phyloP scores from a whole-genome alignment of 2,797 vertebrate genomes.

The Hemibagrus guttatus region DNA sequence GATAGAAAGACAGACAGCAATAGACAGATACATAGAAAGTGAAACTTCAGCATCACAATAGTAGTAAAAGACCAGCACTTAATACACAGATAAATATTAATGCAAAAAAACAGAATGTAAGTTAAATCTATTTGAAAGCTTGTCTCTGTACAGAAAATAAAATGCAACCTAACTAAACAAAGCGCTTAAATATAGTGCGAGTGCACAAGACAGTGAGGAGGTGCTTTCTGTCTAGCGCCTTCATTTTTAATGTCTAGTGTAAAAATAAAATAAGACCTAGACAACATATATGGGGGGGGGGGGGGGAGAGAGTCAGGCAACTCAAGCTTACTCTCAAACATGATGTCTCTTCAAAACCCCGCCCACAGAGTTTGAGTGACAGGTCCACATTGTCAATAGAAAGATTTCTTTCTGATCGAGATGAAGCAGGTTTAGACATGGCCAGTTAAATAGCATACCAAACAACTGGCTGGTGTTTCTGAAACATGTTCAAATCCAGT shows the following conservation, averaged over 20 bases:
- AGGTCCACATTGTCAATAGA: background rate
- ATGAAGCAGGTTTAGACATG: background rate
- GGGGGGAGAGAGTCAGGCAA: background rate
- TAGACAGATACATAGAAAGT: background rate
- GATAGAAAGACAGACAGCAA: too few relatives aligned
- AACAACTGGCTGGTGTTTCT: background rate
- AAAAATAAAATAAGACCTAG: background rate
- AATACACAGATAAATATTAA: background rate
- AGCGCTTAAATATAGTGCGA: background rate
- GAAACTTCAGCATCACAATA: background rate
- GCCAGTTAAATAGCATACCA: background rate
- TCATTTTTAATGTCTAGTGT: background rate
- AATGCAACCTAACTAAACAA: background rate
- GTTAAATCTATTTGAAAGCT: background rate
- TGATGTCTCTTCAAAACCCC: background rate
- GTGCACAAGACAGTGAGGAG: background rate
- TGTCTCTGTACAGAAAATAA: background rate
- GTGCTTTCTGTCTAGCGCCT: background rate
- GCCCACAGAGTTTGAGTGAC: background rate
- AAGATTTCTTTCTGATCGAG: background rate
- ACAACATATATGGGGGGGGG: background rate
- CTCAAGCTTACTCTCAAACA: background rate
- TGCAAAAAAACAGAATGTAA: background rate
- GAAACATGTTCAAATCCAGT: too few relatives aligned
- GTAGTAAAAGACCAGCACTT: too few relatives aligned